Evolutionary conservation across 2,888 invertebrate genomes (phyloP).

Genomic region (Apodemia duryi): DNA sequence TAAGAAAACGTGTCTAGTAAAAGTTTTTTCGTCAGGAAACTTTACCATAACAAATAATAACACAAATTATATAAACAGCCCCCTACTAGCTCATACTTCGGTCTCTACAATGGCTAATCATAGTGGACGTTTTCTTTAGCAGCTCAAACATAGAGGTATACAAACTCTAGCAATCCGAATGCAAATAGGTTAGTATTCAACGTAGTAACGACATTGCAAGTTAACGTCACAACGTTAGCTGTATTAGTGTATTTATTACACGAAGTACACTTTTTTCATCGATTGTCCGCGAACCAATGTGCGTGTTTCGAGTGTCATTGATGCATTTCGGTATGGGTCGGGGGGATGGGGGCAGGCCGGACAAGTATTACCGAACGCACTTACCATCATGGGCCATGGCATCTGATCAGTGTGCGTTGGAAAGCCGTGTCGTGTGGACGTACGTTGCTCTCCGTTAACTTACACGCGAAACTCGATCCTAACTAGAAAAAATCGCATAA

Average conservation of each 20-base stretch:
- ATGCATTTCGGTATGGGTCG: constrained; percentile 74
- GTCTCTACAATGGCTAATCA: no score
- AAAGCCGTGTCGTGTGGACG: constrained; percentile 56
- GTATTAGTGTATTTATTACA: constrained; percentile 30
- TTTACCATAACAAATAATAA: no score
- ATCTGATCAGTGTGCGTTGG: constrained; percentile 65
- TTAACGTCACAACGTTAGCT: constrained; percentile 4
- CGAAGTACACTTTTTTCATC: constrained; percentile 36
- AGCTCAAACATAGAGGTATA: not conserved
- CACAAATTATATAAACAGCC: no score
- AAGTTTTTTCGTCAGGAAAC: no score
- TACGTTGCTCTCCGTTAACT: constrained; percentile 67
- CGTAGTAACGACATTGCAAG: not conserved
- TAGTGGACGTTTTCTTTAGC: no score
- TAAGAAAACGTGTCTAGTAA: no score
- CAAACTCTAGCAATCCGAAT: not conserved
- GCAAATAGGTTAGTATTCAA: not conserved
- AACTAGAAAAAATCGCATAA: constrained; percentile 40
- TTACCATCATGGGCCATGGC: constrained; percentile 22
- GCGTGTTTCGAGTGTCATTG: constrained; percentile 75
- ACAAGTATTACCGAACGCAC: constrained; percentile 41
- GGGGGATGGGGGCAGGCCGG: constrained; percentile 55
- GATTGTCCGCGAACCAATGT: constrained; percentile 57
- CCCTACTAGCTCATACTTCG: no score
- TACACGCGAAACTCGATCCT: constrained; percentile 65